These are phyloP conservation scores for Merodon equestris DNA, from an alignment of 2,888 invertebrate genomes.

Conservation along the genomic window DNA sequence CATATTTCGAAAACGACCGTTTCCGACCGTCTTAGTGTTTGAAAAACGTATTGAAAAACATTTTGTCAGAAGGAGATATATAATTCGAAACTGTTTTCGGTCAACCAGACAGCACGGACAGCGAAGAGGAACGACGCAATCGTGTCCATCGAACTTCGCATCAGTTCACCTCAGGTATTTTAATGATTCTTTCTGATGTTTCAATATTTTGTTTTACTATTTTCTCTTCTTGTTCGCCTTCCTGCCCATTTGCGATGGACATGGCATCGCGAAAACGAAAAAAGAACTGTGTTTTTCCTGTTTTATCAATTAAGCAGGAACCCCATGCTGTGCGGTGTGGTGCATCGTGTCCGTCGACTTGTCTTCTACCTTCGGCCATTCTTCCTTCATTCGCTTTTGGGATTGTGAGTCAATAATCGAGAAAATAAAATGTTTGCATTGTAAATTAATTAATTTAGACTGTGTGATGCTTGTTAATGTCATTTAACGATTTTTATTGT, in stretches of 20 bases:
- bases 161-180: conserved; percentile 36
- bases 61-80: no score
- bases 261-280: conserved; percentile 15
- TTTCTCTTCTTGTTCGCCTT: conserved; percentile 7
- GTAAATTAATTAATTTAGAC: conserved; percentile 69
- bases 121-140: background rate
- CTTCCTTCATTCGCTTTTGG: background rate
- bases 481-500: conserved; percentile 68
- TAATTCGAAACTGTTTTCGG: no score
- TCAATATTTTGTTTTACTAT: conserved; percentile 13
- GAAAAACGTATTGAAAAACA: no score
- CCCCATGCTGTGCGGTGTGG: conserved; percentile 59
- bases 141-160: conserved; percentile 20
- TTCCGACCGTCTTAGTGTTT: no score
- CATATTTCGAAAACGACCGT: no score
- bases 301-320: conserved; percentile 68
- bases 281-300: conserved; percentile 59
- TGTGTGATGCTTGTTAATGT: conserved; percentile 68
- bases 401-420: conserved; percentile 48
- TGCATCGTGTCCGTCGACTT: conserved; percentile 40
- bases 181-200: conserved; percentile 49
- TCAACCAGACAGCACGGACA: no score
- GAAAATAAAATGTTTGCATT: conserved; percentile 67
- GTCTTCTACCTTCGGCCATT: background rate
- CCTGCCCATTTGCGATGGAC: conserved; percentile 19